Base-by-base conservation (phyloP, 2,888 invertebrate species). In the Eutolmus rufibarbis region DNA sequence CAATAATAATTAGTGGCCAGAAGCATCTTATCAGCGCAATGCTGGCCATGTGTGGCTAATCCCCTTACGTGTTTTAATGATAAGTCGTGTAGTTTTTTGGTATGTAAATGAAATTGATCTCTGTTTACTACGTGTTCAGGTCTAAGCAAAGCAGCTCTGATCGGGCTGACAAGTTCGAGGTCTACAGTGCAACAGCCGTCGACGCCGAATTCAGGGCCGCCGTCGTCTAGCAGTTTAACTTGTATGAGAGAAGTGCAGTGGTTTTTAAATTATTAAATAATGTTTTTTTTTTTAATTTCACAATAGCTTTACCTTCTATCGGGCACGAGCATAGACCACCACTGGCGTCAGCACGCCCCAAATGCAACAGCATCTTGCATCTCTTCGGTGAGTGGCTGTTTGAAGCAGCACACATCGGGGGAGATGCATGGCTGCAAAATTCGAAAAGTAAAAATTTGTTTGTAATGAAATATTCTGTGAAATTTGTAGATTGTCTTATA, bases 311-410 rank as follows among this genome's bases (percentile, higher is more conserved):
- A 89, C 93, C 94, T 57, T 94, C 94, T 1, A 92, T 95, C 88
- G 94, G 94, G 5, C 92, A 92, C 86, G 96, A 95, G 40, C 94
- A 94, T 85, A 94, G 95, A 90, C 94, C 94, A 19, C 95, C 96
- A 0, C 93, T 97, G 89, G 96, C 97, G 0, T 95, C 95, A 23
- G 94, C 95, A 40, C 94, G 98, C 87, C 98, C 98, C 28, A 97
- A 97, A 91, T 98, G 98, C 90, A 98, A 99, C 93, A 98, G 98
- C 89, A 96, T 99, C 91, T 94, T 99, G 87, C 98, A 99, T 92
- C 94, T 99, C 89, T 98, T 98, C 92, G 98, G 99, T 1, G 97
- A 97, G 91, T 99, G 99, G 99, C 93, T 99, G 89, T 98, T 98
- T 92, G 98, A 99, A 92, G 98, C 98, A 5, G 97, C 98, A 2